Conservation (phyloP, 2,888 invertebrate species). For the Conops quadrifasciatus region DNA sequence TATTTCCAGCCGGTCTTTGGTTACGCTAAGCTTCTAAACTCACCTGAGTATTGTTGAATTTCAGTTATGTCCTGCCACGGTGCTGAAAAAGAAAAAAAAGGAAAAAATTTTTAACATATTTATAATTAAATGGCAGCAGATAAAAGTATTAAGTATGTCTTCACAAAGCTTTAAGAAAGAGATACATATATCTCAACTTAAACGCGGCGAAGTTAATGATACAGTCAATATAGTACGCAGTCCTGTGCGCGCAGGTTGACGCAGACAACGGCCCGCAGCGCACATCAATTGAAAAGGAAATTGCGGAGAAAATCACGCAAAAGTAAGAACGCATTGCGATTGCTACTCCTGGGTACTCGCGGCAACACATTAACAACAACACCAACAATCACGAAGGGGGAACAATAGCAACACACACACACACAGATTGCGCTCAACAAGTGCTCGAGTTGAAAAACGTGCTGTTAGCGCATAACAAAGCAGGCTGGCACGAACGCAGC, state of each 20-base stretch:
- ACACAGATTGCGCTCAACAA: constrained; percentile 8
- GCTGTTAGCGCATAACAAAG: constrained; percentile 56
- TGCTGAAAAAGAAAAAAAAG: constrained; percentile 70
- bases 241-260: constrained; percentile 45
- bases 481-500: constrained; percentile 13
- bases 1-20: too few species aligned
- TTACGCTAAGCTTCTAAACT: constrained; percentile 45
- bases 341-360: too few species aligned
- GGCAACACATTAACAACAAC: background rate
- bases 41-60: constrained; percentile 73
- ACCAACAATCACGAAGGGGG: constrained; percentile 15
- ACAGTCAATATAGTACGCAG: too few species aligned
- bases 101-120: constrained; percentile 34
- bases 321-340: background rate
- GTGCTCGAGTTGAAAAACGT: constrained; percentile 49
- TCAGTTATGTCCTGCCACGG: constrained; percentile 72
- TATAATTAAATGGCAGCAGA: background rate
- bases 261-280: constrained; percentile 23
- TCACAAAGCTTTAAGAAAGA: background rate
- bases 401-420: constrained; percentile 10
- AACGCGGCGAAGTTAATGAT: too few species aligned
- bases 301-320: constrained; percentile 32
- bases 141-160: background rate
- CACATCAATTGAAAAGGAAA: constrained; percentile 36
- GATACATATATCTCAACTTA: too few species aligned